Conservation (phyloP, 2,113 vertebrate genomes). For the Amazona guildingii region DNA sequence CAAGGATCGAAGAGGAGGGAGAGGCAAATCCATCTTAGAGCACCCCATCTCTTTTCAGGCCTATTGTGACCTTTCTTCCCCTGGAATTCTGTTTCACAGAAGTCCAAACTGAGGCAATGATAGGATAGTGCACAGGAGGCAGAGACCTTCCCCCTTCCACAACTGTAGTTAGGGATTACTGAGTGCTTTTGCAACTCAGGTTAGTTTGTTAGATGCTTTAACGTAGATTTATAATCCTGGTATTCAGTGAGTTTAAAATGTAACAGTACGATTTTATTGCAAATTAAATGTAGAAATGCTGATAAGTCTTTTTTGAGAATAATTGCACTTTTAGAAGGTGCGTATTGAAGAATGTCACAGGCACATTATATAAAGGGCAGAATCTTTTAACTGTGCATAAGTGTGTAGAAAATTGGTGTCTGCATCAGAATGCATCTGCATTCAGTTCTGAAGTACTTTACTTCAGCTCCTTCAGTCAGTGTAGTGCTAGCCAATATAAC, state of each 20-base stretch:
- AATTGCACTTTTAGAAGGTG: neutral
- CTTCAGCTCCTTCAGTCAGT: neutral
- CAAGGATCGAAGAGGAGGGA: neutral
- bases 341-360: neutral
- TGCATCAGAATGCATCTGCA: neutral
- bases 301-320: neutral
- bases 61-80: neutral
- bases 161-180: neutral
- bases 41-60: neutral
- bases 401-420: neutral
- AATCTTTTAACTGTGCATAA: neutral
- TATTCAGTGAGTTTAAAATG: neutral
- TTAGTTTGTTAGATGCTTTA: neutral
- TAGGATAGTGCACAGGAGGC: neutral
- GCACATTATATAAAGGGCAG: rapidly evolving
- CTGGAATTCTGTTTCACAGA: neutral
- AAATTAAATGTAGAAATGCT: neutral
- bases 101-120: neutral
- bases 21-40: neutral
- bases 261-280: neutral
- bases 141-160: neutral
- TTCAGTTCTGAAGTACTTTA: neutral
- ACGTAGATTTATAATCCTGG: neutral
- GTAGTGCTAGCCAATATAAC: neutral
- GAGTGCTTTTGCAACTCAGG: neutral